Evolutionary conservation across 2,113 vertebrate species (phyloP), one percentile per base, ranked within the genome.

Genomic region (Charadrius vociferus): DNA sequence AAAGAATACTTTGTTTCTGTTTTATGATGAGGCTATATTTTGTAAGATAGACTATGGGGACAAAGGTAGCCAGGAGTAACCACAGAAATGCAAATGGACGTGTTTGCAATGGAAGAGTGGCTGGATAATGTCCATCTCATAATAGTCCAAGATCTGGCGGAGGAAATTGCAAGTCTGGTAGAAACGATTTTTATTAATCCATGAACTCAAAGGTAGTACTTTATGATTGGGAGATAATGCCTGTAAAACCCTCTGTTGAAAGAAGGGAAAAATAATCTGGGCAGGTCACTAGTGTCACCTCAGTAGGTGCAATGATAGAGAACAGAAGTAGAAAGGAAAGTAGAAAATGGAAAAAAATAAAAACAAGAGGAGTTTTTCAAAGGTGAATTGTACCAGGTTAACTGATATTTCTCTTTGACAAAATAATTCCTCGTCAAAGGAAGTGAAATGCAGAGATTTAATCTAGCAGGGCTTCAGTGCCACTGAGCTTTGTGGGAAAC

Each of bases 141-240:
- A 94, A 83, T 36, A 92, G 53, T 67, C 47, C 14, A 65, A 90
- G 92, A 81, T 47, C 52, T 20, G 67, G 29, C 55, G 74, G 63
- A 92, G 92, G 88, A 96, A 94, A 94, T 92, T 90, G 63, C 63
- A 81, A 66, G 86, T 95, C 85, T 92, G 66, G 32, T 88, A 77
- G 58, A 79, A 90, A 83, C 41, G 50, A 62, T 80, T 96, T 90
- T 93, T 94, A 77, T 62, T 94, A 91, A 81, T 75, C 77, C 80
- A 11, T 79, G 61, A 89, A 91, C 47, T 89, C n/a, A 67, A 79
- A 94, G 50, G 61, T 47, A 91, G 47, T 26, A 45, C 34, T 93
- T 91, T 73, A 34, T 86, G 55, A 55, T 23, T 83, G 36, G 14
- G 18, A 27, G 20, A 71, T 90, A 78, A 90, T 65, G 45, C 20